Conservation (phyloP, 2,888 invertebrate genomes). For the Drosophila birchii region DNA sequence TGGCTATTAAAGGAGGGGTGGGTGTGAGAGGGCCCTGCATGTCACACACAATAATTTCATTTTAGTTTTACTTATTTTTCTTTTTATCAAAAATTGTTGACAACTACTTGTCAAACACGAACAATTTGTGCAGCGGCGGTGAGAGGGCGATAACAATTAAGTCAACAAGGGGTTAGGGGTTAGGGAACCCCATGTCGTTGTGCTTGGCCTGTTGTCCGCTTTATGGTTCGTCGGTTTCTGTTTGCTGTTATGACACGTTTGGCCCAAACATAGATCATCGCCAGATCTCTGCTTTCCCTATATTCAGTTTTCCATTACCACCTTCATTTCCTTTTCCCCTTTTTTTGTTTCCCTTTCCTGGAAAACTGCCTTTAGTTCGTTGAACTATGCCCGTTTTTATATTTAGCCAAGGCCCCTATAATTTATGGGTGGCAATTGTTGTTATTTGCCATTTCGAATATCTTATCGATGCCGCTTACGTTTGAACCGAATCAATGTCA, state of each 20-base stretch:
- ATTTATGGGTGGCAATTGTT: constrained; percentile 14
- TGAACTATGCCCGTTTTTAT: constrained; percentile 34
- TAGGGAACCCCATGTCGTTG: constrained; percentile 51
- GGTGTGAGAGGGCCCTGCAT: constrained; percentile 10
- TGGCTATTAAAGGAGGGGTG: not conserved
- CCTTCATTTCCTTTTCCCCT: not conserved
- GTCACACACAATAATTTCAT: constrained; percentile 53
- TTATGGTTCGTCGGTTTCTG: constrained; percentile 71
- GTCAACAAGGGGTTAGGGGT: constrained; percentile 57
- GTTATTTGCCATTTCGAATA: constrained; percentile 32
- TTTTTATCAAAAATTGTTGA: constrained; percentile 74
- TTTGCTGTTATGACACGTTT: constrained; percentile 66
- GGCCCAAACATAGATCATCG: constrained; percentile 41
- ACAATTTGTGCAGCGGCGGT: constrained; percentile 71
- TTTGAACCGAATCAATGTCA: constrained; percentile 25
- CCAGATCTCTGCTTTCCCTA: constrained; percentile 25
- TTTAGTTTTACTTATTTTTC: constrained; percentile 5
- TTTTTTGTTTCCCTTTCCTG: not conserved
- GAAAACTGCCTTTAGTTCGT: constrained; percentile 32
- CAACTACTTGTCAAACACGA: constrained; percentile 76
- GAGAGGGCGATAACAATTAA: constrained; percentile 66
- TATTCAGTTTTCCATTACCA: constrained; percentile 2
- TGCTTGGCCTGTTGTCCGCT: constrained; percentile 61
- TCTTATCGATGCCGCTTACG: constrained; percentile 20
- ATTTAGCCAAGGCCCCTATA: constrained; percentile 6